Evolutionary conservation across 2,113 vertebrate species (phyloP).

Genomic region (Daphoenositta chrysoptera): DNA sequence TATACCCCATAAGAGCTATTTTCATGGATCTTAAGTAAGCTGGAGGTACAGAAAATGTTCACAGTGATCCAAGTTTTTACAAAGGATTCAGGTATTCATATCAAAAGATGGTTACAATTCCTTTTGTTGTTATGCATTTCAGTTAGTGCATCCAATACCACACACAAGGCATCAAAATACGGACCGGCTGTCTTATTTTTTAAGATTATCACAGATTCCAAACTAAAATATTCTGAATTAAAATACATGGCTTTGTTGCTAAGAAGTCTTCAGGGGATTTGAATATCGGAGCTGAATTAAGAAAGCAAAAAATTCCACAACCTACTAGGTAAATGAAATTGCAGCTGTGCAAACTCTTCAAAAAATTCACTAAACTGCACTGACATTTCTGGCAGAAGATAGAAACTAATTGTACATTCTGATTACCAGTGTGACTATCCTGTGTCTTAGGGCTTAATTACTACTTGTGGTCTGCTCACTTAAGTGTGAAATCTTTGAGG

Average conservation of each 20-base stretch:
- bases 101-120: neutral
- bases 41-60: neutral
- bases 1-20: neutral
- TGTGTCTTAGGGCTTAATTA: neutral
- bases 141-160: neutral
- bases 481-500: neutral
- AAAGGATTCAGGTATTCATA: neutral
- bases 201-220: neutral
- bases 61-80: neutral
- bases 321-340: neutral
- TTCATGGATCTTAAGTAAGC: neutral
- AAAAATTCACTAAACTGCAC: neutral
- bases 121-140: neutral
- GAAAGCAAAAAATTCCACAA: neutral
- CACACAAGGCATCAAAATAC: neutral
- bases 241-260: neutral
- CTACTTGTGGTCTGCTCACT: neutral
- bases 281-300: neutral
- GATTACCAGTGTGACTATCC: neutral
- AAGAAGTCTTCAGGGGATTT: neutral
- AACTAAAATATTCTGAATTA: neutral
- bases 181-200: neutral
- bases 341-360: neutral
- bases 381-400: constrained; percentile 6
- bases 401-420: constrained; percentile 9